Evolutionary conservation across 2,888 invertebrate species (phyloP), one percentile per base, ranked within the genome.

Genomic region (Polymixis lichenea): DNA sequence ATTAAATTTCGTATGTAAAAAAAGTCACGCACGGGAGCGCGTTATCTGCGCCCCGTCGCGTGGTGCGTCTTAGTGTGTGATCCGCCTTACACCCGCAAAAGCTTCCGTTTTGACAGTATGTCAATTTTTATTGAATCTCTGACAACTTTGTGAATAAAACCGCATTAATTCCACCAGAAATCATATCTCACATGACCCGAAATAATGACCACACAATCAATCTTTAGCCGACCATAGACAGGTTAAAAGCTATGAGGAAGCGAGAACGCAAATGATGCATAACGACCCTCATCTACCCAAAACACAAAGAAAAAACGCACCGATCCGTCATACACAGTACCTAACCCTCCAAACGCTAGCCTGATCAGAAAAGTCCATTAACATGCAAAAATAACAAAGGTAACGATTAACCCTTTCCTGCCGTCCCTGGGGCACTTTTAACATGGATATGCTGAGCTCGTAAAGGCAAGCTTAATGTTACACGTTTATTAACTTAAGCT

Each of bases 311-410:
- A 70, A 64, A 67, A 61, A 46, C 28, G 17, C 65, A 61, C 49
- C n/a, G 32, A 60, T 77, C 72, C 73, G 70, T 78, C 71, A 76
- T 72, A 73, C 55, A 77, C 65, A 64, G 28, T 62, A 72, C 56
- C 58, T 58, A 80, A 78, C 73, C 62, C 46, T 56, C 58, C 53
- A 61, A 67, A 38, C 61, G 58, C 67, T 62, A 38, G 49, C 61
- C 61, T 73, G 75, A 87, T 80, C 87, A 77, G 81, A 69, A 75
- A 87, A 87, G 74, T 83, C 87, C 87, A 87, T 87, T 87, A 87
- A 64, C 81, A 84, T 84, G 82, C 77, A 86, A 84, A 87, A 86
- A 86, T 81, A 81, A 82, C 80, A 83, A 85, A 84, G 78, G 86
- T 71, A 67, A 60, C 79, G 82, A 86, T 87, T 84, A 86, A 81